Evolutionary conservation across 2,113 vertebrate species (phyloP), one percentile per base, ranked within the genome.

Genomic region (Steatornis caripensis): DNA sequence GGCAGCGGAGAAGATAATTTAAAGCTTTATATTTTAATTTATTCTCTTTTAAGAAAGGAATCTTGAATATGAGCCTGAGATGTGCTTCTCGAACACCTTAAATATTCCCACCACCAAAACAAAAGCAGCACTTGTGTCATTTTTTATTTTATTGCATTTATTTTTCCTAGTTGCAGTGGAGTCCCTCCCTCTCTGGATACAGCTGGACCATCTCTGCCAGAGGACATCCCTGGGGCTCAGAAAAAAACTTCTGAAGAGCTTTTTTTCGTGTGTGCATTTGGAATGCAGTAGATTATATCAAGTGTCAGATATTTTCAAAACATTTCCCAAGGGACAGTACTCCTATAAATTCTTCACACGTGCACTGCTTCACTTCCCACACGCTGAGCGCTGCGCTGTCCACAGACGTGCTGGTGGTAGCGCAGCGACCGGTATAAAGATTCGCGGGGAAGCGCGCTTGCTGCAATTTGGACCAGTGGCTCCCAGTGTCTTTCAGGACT

Each of bases 161-260:
- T 77, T 95, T 88, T 90, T 51, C 64, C 36, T 66, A 30, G 71
- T 60, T 87, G 60, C 36, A 46, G 53, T 23, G 39, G 34, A 87
- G n/a, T 92, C 72, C 55, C 64, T 88, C 62, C 49, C 51, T 74
- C 48, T 95, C 61, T 84, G 65, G 36, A 84, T 71, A 78, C 90
- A 90, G 76, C 86, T 87, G 88, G 89, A 75, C 83, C 53, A 54
- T 90, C 76, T 95, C 83, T 91, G 92, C 95, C 94, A 97, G 92
- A 96, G 90, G 90, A 97, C 86, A 95, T 90, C 92, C 95, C 92
- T 51, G 83, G 90, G 94, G 94, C 86, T 95, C 88, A 87, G 72
- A 87, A 89, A 96, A 92, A 68, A 60, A 70, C 58, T 93, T 92
- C 54, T 86, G 45, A 93, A 93, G 79, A 87, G 43, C 2, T 49